phyloP scores from a whole-genome alignment of 2,888 invertebrate genomes.

The Drosophila maculinotata region DNA sequence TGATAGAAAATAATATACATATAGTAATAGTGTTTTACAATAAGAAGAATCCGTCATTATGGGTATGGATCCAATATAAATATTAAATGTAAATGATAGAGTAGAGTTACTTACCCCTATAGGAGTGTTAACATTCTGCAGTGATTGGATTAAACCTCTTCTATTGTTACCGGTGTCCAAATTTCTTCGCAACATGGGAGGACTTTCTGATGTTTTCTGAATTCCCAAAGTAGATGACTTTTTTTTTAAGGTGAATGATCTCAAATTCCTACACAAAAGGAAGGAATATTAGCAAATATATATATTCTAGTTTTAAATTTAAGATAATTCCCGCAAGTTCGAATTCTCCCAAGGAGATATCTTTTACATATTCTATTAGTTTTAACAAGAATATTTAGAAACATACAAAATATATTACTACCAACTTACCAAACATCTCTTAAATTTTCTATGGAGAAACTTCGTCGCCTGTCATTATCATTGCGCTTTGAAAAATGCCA shows the following conservation, averaged over 20 bases:
- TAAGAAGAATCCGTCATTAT: background rate
- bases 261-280: conserved; percentile 77
- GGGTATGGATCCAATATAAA: too few relatives aligned
- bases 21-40: background rate
- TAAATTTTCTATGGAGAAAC: conserved; percentile 88
- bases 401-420: background rate
- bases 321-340: too few relatives aligned
- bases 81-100: background rate
- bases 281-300: background rate
- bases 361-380: too few relatives aligned
- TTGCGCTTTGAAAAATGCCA: conserved; percentile 86
- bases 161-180: conserved; percentile 11
- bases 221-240: conserved; percentile 85
- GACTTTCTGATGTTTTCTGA: conserved; percentile 85
- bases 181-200: conserved; percentile 79
- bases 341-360: too few relatives aligned
- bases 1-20: conserved; percentile 27
- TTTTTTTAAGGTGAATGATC: conserved; percentile 83
- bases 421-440: conserved; percentile 88
- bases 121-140: conserved; percentile 78
- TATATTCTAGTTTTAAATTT: too few relatives aligned
- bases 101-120: conserved; percentile 63
- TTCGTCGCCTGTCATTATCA: conserved; percentile 84
- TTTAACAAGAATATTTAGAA: too few relatives aligned
- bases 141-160: conserved; percentile 74